Evolutionary conservation across 2,797 vertebrate species (phyloP).

Genomic region (Takifugu ocellatus): DNA sequence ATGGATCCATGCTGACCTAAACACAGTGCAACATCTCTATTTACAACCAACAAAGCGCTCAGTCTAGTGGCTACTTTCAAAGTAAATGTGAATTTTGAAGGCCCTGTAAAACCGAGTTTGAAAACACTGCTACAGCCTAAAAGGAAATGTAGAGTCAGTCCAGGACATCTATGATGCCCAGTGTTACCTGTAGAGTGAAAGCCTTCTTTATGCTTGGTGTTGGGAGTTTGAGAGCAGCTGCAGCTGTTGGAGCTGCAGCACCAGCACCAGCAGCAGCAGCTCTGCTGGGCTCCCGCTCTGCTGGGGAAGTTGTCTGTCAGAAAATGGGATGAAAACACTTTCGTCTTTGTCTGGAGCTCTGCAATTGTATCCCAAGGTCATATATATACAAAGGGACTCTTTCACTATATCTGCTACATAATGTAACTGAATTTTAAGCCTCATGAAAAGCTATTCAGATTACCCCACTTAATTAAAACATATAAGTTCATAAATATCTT

Average conservation of each 20-base stretch:
- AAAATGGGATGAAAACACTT: not conserved
- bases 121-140: not conserved
- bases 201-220: constrained; percentile 85
- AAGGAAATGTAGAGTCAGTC: not conserved
- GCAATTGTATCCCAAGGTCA: not conserved
- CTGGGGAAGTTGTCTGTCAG: constrained; percentile 45
- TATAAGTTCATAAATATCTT: not conserved
- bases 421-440: not conserved
- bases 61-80: not conserved
- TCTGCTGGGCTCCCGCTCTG: constrained; percentile 82
- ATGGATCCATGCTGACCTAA: constrained; percentile 89
- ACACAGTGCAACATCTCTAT: not conserved
- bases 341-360: not conserved
- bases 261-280: constrained; percentile 40
- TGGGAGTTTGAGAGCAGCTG: constrained; percentile 82
- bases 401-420: not conserved
- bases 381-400: not conserved
- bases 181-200: constrained; percentile 87
- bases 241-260: constrained; percentile 61
- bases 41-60: not conserved
- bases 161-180: not conserved
- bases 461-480: not conserved
- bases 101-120: no score
- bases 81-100: not conserved
- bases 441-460: not conserved